Percentiles rank a stretch among this genome's conserved stretches.
Evolutionary conservation across 2,797 vertebrate species (phyloP).

Genomic region (Tenualosa ilisha): DNA sequence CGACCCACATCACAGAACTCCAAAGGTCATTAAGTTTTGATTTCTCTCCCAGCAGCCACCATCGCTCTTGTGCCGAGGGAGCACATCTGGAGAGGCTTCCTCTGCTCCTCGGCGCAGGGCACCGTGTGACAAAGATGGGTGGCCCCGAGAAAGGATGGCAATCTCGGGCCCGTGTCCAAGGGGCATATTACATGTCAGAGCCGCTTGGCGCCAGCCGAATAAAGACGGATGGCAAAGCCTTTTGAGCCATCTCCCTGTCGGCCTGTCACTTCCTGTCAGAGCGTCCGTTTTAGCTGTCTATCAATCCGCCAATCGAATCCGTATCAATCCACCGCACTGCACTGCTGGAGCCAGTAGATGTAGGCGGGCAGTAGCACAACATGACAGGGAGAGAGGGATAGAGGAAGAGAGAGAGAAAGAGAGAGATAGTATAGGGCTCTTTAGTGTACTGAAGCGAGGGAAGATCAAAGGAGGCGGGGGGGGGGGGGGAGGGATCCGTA

Average conservation of each 20-base stretch:
- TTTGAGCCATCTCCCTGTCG: neutral
- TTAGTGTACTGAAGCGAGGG: neutral
- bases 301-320: neutral
- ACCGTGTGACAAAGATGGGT: conserved; percentile 15
- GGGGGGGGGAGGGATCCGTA: conserved; percentile 37
- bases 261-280: neutral
- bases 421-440: neutral
- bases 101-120: neutral
- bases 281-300: conserved; percentile 16
- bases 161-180: neutral
- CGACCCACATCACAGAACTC: neutral
- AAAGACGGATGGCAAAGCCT: neutral
- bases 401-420: neutral
- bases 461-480: neutral
- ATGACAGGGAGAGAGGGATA: neutral
- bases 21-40: conserved; percentile 16
- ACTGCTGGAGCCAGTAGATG: neutral
- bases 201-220: neutral
- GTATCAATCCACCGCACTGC: neutral
- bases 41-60: neutral
- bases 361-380: neutral
- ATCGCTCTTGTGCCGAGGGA: neutral
- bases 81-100: neutral
- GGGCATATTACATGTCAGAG: neutral
- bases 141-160: neutral